These are phyloP conservation scores for Strix aluco DNA, from an alignment of 2,113 vertebrate species.

Conservation along the genomic window DNA sequence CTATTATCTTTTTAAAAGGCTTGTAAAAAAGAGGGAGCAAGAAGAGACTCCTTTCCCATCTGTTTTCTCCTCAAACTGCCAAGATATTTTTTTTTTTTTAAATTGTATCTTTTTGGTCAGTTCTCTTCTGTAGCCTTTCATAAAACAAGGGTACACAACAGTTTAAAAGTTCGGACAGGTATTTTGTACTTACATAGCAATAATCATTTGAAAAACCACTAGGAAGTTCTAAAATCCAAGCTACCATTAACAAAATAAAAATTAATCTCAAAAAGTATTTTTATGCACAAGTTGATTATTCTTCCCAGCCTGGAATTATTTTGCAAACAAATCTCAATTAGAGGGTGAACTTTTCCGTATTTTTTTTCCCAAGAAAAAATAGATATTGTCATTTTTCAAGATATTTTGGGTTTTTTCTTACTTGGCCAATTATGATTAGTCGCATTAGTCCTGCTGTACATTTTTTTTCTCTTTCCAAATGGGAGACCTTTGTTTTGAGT, in stretches of 20 bases:
- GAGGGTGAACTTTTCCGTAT: background rate
- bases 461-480: background rate
- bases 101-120: background rate
- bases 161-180: background rate
- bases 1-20: background rate
- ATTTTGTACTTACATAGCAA: background rate
- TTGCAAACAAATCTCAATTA: background rate
- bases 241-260: background rate
- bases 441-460: background rate
- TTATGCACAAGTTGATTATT: background rate
- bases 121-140: background rate
- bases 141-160: background rate
- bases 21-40: background rate
- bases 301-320: background rate
- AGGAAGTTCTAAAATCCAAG: background rate
- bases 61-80: background rate
- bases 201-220: background rate
- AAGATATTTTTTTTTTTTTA: background rate
- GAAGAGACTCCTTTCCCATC: background rate
- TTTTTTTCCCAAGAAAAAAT: background rate
- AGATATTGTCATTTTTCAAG: background rate
- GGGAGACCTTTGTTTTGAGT: constrained; percentile 1
- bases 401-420: background rate
- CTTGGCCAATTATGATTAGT: background rate
- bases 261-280: background rate